Evolutionary conservation across 2,113 vertebrate species (phyloP), one percentile per base, ranked within the genome.

Genomic region (Petroica traversi): DNA sequence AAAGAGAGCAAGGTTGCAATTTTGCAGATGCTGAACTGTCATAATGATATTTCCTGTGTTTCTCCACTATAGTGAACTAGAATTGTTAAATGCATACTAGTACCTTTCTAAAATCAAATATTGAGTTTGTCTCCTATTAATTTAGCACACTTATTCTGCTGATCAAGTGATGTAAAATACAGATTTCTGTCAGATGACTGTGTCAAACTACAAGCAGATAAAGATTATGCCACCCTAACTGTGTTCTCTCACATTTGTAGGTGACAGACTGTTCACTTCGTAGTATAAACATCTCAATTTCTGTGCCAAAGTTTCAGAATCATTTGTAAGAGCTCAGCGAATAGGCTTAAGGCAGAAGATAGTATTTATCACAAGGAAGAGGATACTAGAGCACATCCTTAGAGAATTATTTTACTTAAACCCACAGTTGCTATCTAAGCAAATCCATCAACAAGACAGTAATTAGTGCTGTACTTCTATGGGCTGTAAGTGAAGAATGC

Each of bases 201-300:
- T 93, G 69, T 84, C 74, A 93, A 58, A 88, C 74, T 79, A 85
- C 72, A 94, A 57, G 83, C 58, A 78, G 38, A 93, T 85, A 80
- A 93, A 67, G 52, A 74, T 38, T 38, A 74, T 36, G 34, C 26
- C 86, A 76, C n/a, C 41, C 76, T 79, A 94, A 92, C 82, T 81
- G 79, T 64, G 93, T 49, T 82, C 73, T 81, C 71, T 96, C 89
- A 73, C 92, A 85, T 88, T 82, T 96, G 59, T 69, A 95, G 25
- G 75, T 77, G 76, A 93, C 77, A 93, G 91, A 72, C 62, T 94
- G 33, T 62, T 94, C 63, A 89, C 92, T 89, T 58, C 80, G 58
- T 49, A 59, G 66, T 45, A 78, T 26, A 88, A 85, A 89, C 1
- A 34, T 79, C 86, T 92, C 28, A 1, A 62, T 92, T 87, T 57